Conservation (phyloP, 2,888 invertebrate genomes). For the Watsonalla binaria region DNA sequence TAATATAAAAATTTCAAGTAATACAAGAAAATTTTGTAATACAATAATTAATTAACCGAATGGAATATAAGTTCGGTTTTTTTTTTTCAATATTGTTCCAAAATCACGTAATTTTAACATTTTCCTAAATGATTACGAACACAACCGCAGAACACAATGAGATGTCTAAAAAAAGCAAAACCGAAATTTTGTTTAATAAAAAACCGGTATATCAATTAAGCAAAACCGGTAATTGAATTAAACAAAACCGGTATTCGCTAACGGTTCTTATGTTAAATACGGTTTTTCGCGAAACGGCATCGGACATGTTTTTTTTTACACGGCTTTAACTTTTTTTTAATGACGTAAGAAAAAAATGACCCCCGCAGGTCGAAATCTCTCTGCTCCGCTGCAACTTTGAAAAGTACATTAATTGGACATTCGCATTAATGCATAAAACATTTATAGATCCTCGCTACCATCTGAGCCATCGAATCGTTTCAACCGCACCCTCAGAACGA, state of each 20-base stretch:
- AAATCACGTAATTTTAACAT: too few relatives aligned
- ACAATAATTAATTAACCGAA: too few relatives aligned
- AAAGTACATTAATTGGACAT: constrained; percentile 5
- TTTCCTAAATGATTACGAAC: not conserved
- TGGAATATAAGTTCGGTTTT: too few relatives aligned
- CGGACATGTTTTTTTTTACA: constrained; percentile 39
- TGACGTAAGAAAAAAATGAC: constrained; percentile 3
- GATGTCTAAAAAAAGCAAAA: not conserved
- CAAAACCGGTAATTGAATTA: not conserved
- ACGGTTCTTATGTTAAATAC: not conserved
- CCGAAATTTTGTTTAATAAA: too few relatives aligned
- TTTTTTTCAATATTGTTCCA: too few relatives aligned
- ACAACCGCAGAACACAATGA: not conserved
- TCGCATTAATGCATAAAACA: constrained; percentile 11
- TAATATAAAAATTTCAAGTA: too few relatives aligned
- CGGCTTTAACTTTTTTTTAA: constrained; percentile 28
- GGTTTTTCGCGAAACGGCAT: constrained; percentile 48
- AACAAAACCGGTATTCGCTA: not conserved
- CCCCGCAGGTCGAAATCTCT: constrained; percentile 9
- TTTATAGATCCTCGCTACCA: not conserved
- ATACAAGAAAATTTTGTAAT: too few relatives aligned
- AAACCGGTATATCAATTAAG: too few relatives aligned
- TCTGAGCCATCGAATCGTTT: too few relatives aligned
- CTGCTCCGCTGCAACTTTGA: constrained; percentile 3
- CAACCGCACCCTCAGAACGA: too few relatives aligned